Conservation (phyloP, 1,140 invertebrate genomes). For the Leptopilina clavipes region DNA sequence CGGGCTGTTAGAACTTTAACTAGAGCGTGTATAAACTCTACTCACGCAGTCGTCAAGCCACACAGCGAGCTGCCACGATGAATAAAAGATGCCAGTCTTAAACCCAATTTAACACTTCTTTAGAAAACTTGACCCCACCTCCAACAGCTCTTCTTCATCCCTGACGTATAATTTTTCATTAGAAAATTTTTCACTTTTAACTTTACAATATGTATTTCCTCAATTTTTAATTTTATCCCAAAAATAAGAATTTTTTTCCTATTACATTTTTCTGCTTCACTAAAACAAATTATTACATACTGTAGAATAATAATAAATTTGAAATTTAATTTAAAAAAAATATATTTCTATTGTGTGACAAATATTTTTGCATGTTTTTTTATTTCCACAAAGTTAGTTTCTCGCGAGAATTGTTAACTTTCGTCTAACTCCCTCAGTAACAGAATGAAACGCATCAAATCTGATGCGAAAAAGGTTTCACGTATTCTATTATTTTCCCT, state of each 20-base stretch:
- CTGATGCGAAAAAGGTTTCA: conserved; percentile 17
- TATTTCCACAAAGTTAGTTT: not conserved
- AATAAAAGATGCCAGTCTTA: conserved; percentile 68
- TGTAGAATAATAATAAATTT: too few species aligned
- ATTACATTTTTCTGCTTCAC: too few species aligned
- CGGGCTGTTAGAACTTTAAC: conserved; percentile 67
- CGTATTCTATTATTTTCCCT: conserved; percentile 16
- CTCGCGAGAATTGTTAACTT: not conserved
- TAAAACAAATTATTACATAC: too few species aligned
- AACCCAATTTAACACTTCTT: conserved; percentile 48
- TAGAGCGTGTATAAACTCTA: conserved; percentile 64
- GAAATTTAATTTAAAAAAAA: too few species aligned
- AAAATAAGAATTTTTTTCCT: too few species aligned
- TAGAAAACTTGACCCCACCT: conserved; percentile 41
- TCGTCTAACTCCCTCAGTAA: conserved; percentile 9
- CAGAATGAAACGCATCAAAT: conserved; percentile 2
- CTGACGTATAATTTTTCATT: conserved; percentile 17
- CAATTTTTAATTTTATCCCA: too few species aligned
- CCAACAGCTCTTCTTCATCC: conserved; percentile 49
- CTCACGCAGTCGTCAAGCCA: conserved; percentile 67
- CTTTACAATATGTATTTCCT: too few species aligned
- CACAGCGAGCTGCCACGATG: conserved; percentile 60
- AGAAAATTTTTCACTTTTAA: not conserved
- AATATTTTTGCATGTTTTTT: not conserved
- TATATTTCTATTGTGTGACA: too few species aligned